Evolutionary conservation across 2,888 invertebrate species (phyloP).

Genomic region (Sceliomorpha sp.): DNA sequence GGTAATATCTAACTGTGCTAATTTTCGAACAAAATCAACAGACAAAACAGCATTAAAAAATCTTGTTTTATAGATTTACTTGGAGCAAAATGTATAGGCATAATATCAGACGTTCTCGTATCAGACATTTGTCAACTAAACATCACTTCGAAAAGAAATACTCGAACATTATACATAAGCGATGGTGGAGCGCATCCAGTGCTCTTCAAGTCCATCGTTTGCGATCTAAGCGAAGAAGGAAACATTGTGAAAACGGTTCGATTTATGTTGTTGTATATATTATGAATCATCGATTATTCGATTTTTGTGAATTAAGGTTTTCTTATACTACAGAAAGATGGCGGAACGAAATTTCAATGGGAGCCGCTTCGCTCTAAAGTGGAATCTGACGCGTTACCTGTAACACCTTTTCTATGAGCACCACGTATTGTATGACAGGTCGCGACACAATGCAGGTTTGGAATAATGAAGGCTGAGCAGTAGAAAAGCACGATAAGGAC

Average conservation of each 20-base stretch:
- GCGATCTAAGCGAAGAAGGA: constrained; percentile 60
- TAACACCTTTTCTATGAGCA: constrained; percentile 32
- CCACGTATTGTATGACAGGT: constrained; percentile 15
- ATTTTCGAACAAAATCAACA: no score
- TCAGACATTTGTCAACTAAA: constrained; percentile 60
- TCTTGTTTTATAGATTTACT: constrained; percentile 63
- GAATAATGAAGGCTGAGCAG: background rate
- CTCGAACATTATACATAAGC: constrained; percentile 58
- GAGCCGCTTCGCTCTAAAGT: constrained; percentile 5
- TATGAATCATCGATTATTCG: constrained; percentile 1
- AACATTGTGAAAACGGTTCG: constrained; percentile 21
- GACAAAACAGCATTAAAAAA: no score
- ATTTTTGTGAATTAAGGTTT: constrained; percentile 8
- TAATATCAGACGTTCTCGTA: constrained; percentile 64
- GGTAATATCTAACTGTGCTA: no score
- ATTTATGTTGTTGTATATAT: background rate
- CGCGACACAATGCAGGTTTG: background rate
- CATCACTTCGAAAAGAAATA: constrained; percentile 41
- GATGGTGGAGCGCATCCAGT: constrained; percentile 61
- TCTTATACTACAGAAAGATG: constrained; percentile 23
- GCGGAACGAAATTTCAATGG: constrained; percentile 18
- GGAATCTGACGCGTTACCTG: constrained; percentile 32
- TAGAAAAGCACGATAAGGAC: no score
- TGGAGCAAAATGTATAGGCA: constrained; percentile 68
- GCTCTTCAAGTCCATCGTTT: constrained; percentile 69